These are phyloP conservation scores for Rhopalosiphum maidis DNA, from an alignment of 1,140 invertebrate species.

Conservation along the genomic window DNA sequence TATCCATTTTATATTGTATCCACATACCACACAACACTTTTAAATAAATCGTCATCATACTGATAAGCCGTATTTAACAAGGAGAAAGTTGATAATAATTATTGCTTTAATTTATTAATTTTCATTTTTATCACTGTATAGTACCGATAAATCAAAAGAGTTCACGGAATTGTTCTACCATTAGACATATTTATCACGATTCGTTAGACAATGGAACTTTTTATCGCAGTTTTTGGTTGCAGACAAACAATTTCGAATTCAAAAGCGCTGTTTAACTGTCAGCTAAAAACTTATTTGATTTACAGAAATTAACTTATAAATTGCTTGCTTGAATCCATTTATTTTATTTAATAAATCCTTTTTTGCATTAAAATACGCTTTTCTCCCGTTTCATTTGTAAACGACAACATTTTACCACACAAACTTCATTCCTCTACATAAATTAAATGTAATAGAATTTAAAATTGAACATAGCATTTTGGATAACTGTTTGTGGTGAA, in stretches of 20 bases:
- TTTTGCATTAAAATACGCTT: neutral
- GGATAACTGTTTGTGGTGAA: neutral
- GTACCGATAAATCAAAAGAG: neutral
- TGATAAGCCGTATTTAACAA: neutral
- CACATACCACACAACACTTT: neutral
- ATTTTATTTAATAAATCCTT: neutral
- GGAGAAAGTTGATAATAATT: neutral
- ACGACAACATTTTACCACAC: neutral
- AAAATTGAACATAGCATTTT: slow-evolving; percentile 12
- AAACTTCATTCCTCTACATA: neutral
- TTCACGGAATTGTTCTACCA: neutral
- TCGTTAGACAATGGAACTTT: neutral
- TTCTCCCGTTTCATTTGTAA: neutral
- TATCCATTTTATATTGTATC: neutral
- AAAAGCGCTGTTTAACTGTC: neutral
- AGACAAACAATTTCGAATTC: neutral
- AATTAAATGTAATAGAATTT: neutral
- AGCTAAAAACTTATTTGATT: slow-evolving; percentile 13
- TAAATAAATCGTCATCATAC: neutral
- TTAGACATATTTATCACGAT: neutral
- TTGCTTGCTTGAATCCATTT: neutral
- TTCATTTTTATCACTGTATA: neutral
- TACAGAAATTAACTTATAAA: slow-evolving; percentile 12
- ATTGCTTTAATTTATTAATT: neutral
- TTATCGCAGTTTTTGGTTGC: neutral